phyloP scores from a whole-genome alignment of 1,140 invertebrate species.

The Araneus ventricosus region DNA sequence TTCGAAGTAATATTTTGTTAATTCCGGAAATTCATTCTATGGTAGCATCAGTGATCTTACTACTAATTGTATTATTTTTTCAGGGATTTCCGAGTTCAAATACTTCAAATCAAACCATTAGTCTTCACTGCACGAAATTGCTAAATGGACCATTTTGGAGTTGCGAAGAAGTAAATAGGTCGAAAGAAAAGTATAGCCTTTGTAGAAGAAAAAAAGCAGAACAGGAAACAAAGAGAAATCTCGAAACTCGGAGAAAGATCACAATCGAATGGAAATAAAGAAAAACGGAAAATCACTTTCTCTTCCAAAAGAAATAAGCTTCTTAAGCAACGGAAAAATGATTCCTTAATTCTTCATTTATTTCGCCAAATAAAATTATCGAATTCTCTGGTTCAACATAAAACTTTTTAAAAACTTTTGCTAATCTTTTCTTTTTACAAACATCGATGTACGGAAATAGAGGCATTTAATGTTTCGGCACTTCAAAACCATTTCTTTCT shows the following conservation, averaged over 20 bases:
- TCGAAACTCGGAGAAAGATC: background rate
- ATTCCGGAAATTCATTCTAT: too few species aligned
- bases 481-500: background rate
- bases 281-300: background rate
- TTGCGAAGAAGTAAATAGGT: background rate
- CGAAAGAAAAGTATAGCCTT: background rate
- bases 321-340: background rate
- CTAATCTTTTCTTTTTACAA: background rate
- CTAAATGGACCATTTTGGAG: constrained; percentile 10
- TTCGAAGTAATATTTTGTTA: too few species aligned
- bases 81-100: background rate
- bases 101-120: constrained; percentile 14
- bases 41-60: too few species aligned
- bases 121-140: background rate
- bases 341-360: background rate
- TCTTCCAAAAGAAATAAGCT: background rate
- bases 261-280: background rate
- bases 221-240: background rate
- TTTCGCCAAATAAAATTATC: background rate
- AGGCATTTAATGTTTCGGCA: background rate
- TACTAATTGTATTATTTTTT: too few species aligned
- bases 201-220: background rate
- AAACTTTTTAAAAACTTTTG: background rate
- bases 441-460: background rate
- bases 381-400: background rate